Percentiles rank a stretch among this genome's conserved stretches.
These are phyloP conservation scores for Tethya wilhelma DNA, from an alignment of 37 sponge, comb jelly and placozoan species.

Conservation along the genomic window DNA sequence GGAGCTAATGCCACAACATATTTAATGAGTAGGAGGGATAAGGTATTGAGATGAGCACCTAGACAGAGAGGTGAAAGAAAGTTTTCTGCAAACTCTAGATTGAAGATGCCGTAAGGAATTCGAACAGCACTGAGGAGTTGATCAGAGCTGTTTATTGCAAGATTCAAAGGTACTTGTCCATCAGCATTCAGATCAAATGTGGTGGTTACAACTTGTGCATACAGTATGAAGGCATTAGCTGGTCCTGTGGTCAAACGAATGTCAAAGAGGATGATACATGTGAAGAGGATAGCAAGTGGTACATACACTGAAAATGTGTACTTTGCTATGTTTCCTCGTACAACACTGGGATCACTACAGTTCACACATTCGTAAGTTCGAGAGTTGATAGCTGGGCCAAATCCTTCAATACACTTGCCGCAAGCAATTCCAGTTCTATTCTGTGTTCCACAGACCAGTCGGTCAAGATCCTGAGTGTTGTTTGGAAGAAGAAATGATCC, in stretches of 20 bases:
- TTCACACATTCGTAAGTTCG: constrained; percentile 14
- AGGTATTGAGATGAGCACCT: neutral
- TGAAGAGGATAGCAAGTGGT: constrained; percentile 27
- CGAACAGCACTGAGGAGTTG: neutral
- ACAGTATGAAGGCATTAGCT: constrained; percentile 51
- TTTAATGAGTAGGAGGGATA: constrained; percentile 16
- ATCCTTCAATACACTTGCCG: constrained; percentile 33
- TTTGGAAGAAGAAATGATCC: neutral
- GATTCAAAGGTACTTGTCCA: neutral
- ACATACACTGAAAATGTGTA: constrained; percentile 17
- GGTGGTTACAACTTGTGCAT: constrained; percentile 28
- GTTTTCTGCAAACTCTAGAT: constrained; percentile 29
- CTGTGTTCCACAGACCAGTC: constrained; percentile 25
- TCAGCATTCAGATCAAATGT: constrained; percentile 9
- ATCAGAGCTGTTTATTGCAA: neutral
- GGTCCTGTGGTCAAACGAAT: constrained; percentile 43
- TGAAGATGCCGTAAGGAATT: constrained; percentile 41
- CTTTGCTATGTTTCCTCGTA: neutral
- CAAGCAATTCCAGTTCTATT: constrained; percentile 42
- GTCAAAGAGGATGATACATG: constrained; percentile 46
- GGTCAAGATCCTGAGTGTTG: neutral
- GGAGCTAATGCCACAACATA: constrained; percentile 33
- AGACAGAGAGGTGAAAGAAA: constrained; percentile 11
- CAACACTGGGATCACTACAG: neutral
- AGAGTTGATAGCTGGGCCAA: constrained; percentile 7